Evolutionary conservation across 1,140 invertebrate genomes (phyloP), one percentile per base, ranked within the genome.

Genomic region (Odontomachus brunneus): DNA sequence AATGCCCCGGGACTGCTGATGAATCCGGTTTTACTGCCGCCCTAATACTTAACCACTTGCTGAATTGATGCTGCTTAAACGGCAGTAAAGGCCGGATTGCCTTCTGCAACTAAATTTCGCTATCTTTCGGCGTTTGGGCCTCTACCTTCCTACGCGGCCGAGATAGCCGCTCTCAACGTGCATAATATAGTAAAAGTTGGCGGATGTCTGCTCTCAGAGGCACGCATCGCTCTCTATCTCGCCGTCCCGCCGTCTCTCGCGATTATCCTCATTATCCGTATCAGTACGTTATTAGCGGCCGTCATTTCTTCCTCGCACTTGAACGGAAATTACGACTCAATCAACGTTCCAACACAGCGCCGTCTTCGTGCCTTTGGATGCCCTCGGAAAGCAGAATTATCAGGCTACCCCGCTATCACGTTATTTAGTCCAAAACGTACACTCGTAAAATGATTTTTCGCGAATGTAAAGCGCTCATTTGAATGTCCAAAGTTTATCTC

Each of bases 11-110:
- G 66, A 80, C 51, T 44, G 38, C 26, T 29, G 66, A 57, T 81
- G 67, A 57, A 81, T 57, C 53, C 51, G 22, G 66, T 60, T 71
- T 81, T 81, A 81, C 38, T 26, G n/a, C 33, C 38, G 19, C 17
- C 53, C 12, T 48, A 44, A 57, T 59, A 57, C 49, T 69, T 38
- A 67, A 78, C 49, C 38, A 59, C 55, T 24, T 81, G 63, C 55
- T 69, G 67, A 19, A 72, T 49, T 59, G 53, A 72, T 33, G 55
- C 55, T 69, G 29, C 44, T 72, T 72, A 44, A 69, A 81, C 44
- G 55, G 24, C 19, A 44, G 65, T 67, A 80, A 59, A 71, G 38
- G 33, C 55, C 22, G 44, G 62, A 71, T 80, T 71, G 49, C 26
- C 65, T 80, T 38, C 33, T 69, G 29, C 51, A 71, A 57, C 17